Percentiles rank a stretch among this genome's conserved stretches.
Evolutionary conservation across 2,113 vertebrate genomes (phyloP).

Genomic region (Electrona antarctica): DNA sequence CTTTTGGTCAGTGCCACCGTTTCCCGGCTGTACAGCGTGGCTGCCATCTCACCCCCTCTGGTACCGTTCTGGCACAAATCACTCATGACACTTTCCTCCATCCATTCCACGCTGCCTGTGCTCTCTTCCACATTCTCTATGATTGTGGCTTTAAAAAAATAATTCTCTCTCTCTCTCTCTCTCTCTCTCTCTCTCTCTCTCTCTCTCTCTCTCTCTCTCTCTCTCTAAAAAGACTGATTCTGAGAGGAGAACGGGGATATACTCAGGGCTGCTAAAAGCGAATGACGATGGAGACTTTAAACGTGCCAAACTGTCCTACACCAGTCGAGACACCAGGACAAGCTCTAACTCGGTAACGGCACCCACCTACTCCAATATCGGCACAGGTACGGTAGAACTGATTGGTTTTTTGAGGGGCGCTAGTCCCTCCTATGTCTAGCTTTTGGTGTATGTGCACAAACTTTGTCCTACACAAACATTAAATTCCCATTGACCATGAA

Average conservation of each 20-base stretch:
- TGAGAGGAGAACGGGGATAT: slow-evolving; percentile 85
- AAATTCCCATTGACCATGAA: too few species aligned
- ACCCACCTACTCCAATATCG: slow-evolving; percentile 72
- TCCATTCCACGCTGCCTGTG: too few species aligned
- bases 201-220: neutral
- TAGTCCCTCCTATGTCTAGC: too few species aligned
- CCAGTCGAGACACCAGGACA: slow-evolving; percentile 79
- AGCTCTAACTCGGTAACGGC: slow-evolving; percentile 81
- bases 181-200: neutral
- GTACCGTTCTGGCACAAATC: too few species aligned
- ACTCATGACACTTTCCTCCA: too few species aligned
- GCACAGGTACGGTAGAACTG: slow-evolving; percentile 78
- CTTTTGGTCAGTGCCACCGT: too few species aligned
- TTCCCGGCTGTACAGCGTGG: too few species aligned
- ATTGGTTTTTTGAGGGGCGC: too few species aligned
- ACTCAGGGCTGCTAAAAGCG: slow-evolving; percentile 83
- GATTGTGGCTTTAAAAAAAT: neutral
- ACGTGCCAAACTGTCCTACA: slow-evolving; percentile 92
- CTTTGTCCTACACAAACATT: too few species aligned
- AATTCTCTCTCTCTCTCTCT: neutral
- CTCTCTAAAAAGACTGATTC: slow-evolving; percentile 76
- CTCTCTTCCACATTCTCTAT: too few species aligned
- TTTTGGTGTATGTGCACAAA: too few species aligned
- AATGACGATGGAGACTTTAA: slow-evolving; percentile 90
- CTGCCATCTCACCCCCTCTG: too few species aligned